Evolutionary conservation across 2,113 vertebrate species (phyloP), one percentile per base, ranked within the genome.

Genomic region (Psittacus erithacus): DNA sequence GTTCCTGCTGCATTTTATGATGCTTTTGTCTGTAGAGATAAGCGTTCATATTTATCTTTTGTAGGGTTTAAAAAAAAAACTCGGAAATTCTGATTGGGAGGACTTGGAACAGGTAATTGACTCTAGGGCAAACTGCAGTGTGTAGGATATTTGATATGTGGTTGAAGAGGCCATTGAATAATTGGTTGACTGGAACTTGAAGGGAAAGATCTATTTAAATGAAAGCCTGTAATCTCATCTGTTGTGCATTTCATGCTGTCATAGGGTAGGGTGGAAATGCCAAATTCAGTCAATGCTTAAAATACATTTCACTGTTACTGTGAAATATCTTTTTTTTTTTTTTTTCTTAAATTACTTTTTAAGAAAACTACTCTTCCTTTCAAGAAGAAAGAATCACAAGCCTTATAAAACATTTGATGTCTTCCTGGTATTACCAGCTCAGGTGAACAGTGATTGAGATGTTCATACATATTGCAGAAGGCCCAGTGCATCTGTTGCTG

Each of bases 41-140:
- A 94, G 86, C 69, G 65, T 95, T 85, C 83, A 0, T 92, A 81
- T 94, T 95, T 96, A 79, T 95, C 85, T 95, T 92, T 96, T 96
- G 53, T 92, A 97, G 97, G 95, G 94, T 91, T 96, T 97, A 35
- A 97, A 97, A 96, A 97, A 97, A 97, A 82, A 96, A 94, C 96
- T 97, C 79, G 76, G 78, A 69, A 97, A 70, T 97, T 97, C 97
- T 97, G 97, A 97, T 96, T 97, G 97, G 96, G 97, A 97, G 92
- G 97, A 97, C 96, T 97, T 97, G 96, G 96, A 97, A 96, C 97
- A 97, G 97, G 97, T 97, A 97, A 95, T 44, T 82, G 49, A 97
- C 43, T 93, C 49, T 44, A 95, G 92, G 93, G 93, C 44, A 50
- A 92, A 78, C 60, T 91, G 23, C 70, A 86, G 33, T 69, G 10